Evolutionary conservation across 1,140 invertebrate genomes (phyloP), one percentile per base, ranked within the genome.

Genomic region (Drosophila albomicans): DNA sequence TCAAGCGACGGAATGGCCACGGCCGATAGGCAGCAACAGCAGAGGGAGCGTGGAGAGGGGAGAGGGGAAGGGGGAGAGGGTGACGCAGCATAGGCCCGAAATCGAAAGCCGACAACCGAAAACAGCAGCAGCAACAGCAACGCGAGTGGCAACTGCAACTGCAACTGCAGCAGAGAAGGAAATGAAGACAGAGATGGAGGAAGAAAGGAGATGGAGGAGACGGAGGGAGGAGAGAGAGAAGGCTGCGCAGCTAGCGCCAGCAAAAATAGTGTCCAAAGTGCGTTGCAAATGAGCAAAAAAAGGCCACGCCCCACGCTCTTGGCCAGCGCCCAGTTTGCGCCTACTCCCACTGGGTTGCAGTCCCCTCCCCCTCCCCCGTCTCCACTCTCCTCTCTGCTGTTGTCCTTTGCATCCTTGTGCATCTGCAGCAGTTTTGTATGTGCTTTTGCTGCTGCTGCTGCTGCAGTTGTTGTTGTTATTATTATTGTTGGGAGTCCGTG

Each of bases 261-360:
- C 61, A 52, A 65, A 71, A 79, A 67, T 45, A 76, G 74, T 74
- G 71, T 77, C 75, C 69, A 85, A 89, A 89, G 81, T 89, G 81
- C 85, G 86, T 89, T 75, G 78, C 71, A 89, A 90, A 89, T 90
- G 79, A 81, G 78, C 63, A 89, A 58, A 86, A 89, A 86, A 90
- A 82, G 81, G 79, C 81, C 86, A 90, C 86, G 86, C 86, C 51
- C 38, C 86, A 45, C 43, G 51, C 54, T 41, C 28, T 51, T 28
- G 41, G 20, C 20, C 35, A 25, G 16, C 38, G 30, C 6, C 45
- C 45, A 4, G 16, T 49, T 20, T 49, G 38, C 38, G 30, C 16
- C 35, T 48, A 45, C 43, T 38, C 2, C 8, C 11, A 25, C 25
- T 30, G 5, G 8, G 7, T 41, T 25, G 20, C 45, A 15, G 7